These are phyloP conservation scores for Eueremaeus valkanovi DNA, from an alignment of 2,888 invertebrate genomes.

Conservation along the genomic window DNA sequence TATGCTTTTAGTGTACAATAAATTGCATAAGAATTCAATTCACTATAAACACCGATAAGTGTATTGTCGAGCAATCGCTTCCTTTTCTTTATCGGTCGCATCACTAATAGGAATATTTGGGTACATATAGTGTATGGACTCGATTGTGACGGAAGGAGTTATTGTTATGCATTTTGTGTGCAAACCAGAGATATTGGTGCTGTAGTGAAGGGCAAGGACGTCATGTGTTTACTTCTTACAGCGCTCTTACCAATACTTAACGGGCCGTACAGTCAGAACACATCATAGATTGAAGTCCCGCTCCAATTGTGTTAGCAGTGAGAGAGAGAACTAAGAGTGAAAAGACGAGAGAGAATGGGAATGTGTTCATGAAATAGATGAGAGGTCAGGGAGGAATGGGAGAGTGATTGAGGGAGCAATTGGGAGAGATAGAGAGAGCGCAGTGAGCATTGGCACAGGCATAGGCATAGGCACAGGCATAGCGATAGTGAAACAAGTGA, in stretches of 20 bases:
- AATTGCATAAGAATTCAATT: not conserved
- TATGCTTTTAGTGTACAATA: not conserved
- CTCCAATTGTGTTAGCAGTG: slow-evolving; percentile 33
- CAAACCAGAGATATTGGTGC: not conserved
- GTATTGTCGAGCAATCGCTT: not conserved
- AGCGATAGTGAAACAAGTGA: slow-evolving; percentile 29
- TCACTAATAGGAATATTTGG: not conserved
- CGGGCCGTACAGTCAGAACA: not conserved
- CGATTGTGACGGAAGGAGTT: slow-evolving; percentile 16
- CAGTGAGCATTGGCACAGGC: not conserved
- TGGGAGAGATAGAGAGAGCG: not conserved
- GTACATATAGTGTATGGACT: not conserved
- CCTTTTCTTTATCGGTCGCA: slow-evolving; percentile 13
- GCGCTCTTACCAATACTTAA: not conserved
- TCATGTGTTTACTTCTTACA: not conserved
- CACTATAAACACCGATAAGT: not conserved
- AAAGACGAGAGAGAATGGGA: not conserved
- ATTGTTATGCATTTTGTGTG: slow-evolving; percentile 10
- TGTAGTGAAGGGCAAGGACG: slow-evolving; percentile 21
- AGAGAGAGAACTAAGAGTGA: slow-evolving; percentile 25
- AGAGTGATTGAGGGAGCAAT: slow-evolving; percentile 2
- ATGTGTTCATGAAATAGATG: slow-evolving; percentile 7
- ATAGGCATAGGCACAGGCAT: not conserved
- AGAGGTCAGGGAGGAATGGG: slow-evolving; percentile 29
- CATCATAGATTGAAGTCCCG: not conserved